Conservation (phyloP, 2,113 vertebrate species). For the Phrynosoma blainvillii region DNA sequence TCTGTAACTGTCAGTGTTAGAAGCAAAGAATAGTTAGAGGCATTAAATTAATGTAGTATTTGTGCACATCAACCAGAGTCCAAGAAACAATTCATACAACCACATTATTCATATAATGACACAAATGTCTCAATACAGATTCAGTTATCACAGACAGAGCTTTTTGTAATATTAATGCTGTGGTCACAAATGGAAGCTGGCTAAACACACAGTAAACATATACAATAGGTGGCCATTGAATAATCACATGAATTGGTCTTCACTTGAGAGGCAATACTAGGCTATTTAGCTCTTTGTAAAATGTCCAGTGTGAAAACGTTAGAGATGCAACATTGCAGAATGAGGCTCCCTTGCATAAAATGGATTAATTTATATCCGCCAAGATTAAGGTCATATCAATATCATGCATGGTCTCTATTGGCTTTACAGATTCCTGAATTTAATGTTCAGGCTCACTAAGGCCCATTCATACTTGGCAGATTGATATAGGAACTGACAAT, state of each 20-base stretch:
- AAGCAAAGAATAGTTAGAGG: too few species aligned
- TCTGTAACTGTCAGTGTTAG: too few species aligned
- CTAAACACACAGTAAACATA: neutral
- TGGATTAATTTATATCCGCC: conserved; percentile 77
- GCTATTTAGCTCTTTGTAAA: conserved; percentile 42
- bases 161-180: neutral
- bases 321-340: conserved; percentile 38
- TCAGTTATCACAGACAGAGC: neutral
- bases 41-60: neutral
- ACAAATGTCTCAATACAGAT: neutral
- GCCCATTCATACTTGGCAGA: conserved; percentile 82
- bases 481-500: conserved; percentile 83
- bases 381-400: conserved; percentile 79
- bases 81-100: neutral
- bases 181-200: neutral
- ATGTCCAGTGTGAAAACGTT: conserved; percentile 57
- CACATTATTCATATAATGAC: neutral
- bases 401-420: conserved; percentile 71
- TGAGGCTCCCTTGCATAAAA: conserved; percentile 29
- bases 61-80: neutral
- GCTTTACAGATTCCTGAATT: conserved; percentile 77
- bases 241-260: neutral
- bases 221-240: neutral
- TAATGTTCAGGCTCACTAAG: conserved; percentile 68
- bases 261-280: neutral